Evolutionary conservation across 1,140 invertebrate genomes (phyloP), one percentile per base, ranked within the genome.

Genomic region (Drosophila parvula): DNA sequence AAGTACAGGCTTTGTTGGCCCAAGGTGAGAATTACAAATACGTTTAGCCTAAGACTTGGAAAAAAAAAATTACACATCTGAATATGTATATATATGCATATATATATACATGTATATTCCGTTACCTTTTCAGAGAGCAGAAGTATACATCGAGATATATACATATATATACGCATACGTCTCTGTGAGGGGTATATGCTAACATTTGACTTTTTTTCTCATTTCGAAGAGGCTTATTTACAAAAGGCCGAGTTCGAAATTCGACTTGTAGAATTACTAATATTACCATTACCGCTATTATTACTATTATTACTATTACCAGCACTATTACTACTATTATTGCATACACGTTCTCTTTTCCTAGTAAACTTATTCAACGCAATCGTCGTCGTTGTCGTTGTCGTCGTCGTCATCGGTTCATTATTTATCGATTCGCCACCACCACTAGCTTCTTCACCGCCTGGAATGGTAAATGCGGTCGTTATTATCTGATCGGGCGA

Each of bases 341-440:
- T 91, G 80, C 90, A 91, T 74, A 91, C 86, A 88, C 90, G 90
- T 90, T 91, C 86, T 82, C 90, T 81, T 64, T 91, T 91, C 50
- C 90, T 90, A 79, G 90, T 91, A 90, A 89, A 91, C 77, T 91
- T 91, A 91, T 91, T 91, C 44, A 59, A 63, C 40, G 47, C 62
- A 40, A 41, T 47, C 61, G 41, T 30, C 12, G 43, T 74, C 64
- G 74, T 70, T 65, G 75, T 34, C 41, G 48, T 32, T n/a, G 47
- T 53, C 53, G 41, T 41, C 22, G 41, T 68, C 56, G 73, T 71
- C 68, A 68, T 32, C 40, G 47, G 9, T 32, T 50, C 47, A 50
- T 50, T 50, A 27, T 50, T 50, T 32, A 67, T 76, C 58, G 58
- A 57, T 65, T 58, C 38, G 40, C 30, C 44, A 64, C 61, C 61